Evolutionary conservation across 2,888 invertebrate genomes (phyloP).

Genomic region (Tethea ocularis): DNA sequence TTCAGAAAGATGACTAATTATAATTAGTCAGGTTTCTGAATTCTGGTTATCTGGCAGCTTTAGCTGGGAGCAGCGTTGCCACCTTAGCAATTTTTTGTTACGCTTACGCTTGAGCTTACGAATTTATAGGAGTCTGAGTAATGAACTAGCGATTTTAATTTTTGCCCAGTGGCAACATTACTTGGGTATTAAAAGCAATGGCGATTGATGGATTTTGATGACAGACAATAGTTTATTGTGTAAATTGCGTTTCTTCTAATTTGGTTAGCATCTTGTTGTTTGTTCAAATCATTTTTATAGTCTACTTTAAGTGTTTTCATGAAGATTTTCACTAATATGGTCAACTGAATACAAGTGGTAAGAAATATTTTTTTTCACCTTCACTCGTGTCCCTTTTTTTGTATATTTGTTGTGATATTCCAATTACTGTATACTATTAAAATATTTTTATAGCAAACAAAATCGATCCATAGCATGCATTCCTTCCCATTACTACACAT

Average conservation of each 20-base stretch:
- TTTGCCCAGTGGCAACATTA: too few species aligned
- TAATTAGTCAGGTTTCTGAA: too few species aligned
- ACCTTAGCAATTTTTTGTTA: too few species aligned
- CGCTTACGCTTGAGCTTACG: too few species aligned
- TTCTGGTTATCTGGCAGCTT: too few species aligned
- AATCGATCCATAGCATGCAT: neutral
- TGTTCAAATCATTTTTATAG: neutral
- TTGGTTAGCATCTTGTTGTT: conserved; percentile 11
- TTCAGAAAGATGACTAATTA: too few species aligned
- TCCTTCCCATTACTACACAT: conserved; percentile 10
- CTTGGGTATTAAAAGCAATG: conserved; percentile 25
- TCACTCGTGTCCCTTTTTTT: conserved; percentile 53
- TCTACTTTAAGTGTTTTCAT: conserved; percentile 22
- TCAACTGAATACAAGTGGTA: conserved; percentile 48
- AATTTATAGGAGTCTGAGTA: too few species aligned
- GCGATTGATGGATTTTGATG: conserved; percentile 36
- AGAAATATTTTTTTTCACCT: conserved; percentile 56
- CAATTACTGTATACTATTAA: conserved; percentile 9
- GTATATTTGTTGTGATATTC: conserved; percentile 43
- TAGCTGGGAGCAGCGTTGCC: too few species aligned
- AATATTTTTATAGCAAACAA: neutral
- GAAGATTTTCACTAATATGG: conserved; percentile 47
- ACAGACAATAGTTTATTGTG: conserved; percentile 32
- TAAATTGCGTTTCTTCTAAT: conserved; percentile 35
- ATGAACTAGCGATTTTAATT: too few species aligned